Evolutionary conservation across 2,888 invertebrate species (phyloP).

Genomic region (Dusona sp.): DNA sequence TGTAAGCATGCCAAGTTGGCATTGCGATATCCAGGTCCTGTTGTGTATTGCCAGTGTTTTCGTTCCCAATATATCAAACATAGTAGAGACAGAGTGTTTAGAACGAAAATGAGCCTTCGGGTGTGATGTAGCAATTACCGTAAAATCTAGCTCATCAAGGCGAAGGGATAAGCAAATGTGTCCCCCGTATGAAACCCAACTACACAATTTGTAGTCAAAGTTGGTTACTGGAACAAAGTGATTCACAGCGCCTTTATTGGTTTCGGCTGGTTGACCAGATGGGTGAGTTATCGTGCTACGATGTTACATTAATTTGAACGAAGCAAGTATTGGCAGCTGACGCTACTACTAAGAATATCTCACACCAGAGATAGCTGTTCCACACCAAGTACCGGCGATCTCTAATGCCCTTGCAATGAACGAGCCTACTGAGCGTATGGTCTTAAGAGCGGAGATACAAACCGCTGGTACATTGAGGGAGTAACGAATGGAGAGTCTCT

Average conservation of each 20-base stretch:
- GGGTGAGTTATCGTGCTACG: conserved; percentile 78
- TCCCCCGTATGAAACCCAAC: conserved; percentile 22
- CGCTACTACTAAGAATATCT: conserved; percentile 56
- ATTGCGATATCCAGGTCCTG: conserved; percentile 72
- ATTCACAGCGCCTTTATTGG: conserved; percentile 67
- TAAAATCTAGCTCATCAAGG: conserved; percentile 64
- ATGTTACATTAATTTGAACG: conserved; percentile 81
- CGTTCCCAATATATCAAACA: conserved; percentile 32
- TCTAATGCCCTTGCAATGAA: conserved; percentile 37
- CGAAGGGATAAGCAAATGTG: conserved; percentile 52
- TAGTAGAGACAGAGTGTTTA: conserved; percentile 52
- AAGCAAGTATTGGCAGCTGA: conserved; percentile 80
- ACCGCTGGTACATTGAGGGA: conserved; percentile 37
- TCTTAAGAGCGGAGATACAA: conserved; percentile 34
- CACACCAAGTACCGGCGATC: conserved; percentile 36
- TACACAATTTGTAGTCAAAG: conserved; percentile 42
- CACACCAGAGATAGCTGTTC: conserved; percentile 41
- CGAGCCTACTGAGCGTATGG: conserved; percentile 26
- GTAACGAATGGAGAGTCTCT: conserved; percentile 48
- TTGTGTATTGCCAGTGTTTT: conserved; percentile 15
- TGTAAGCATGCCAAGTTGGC: conserved; percentile 73
- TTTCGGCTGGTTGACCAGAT: conserved; percentile 79
- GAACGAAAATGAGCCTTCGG: conserved; percentile 39
- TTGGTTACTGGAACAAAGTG: conserved; percentile 39
- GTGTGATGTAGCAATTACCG: conserved; percentile 42